Percentiles rank a stretch among this genome's conserved stretches.
Conservation (phyloP, 2,888 invertebrate species). For the Lasioglossum vierecki region DNA sequence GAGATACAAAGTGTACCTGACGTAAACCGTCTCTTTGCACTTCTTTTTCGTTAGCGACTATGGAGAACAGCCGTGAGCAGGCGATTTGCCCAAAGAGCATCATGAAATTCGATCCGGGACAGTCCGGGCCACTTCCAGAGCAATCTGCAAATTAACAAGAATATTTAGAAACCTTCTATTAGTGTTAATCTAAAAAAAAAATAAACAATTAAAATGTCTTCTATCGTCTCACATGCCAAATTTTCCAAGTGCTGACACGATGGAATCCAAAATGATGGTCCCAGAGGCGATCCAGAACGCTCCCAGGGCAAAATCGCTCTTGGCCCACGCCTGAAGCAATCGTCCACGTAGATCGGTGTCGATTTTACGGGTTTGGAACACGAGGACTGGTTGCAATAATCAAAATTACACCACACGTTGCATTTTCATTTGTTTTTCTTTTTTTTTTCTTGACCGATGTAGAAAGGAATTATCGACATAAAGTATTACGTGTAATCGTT, state of each 20-base stretch:
- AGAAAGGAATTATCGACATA: slow-evolving; percentile 24
- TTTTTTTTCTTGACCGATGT: slow-evolving; percentile 1
- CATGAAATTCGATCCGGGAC: too few relatives aligned
- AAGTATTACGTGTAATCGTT: slow-evolving; percentile 42
- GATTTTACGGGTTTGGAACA: background rate
- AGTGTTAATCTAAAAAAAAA: background rate
- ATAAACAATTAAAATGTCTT: background rate
- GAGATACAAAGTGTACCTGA: slow-evolving; percentile 75
- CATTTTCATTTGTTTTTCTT: background rate
- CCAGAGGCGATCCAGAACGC: background rate
- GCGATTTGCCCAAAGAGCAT: background rate
- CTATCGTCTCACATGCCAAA: background rate
- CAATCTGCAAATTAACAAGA: background rate
- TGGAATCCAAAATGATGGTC: background rate
- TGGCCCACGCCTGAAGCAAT: background rate
- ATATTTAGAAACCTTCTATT: background rate
- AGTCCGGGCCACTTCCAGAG: background rate
- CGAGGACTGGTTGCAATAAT: background rate
- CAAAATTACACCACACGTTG: background rate
- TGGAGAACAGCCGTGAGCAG: background rate
- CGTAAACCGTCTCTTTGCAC: slow-evolving; percentile 36
- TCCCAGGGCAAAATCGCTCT: background rate
- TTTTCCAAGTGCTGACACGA: background rate
- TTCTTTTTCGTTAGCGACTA: background rate
- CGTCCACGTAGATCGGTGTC: background rate